phyloP scores from a whole-genome alignment of 2,888 invertebrate species.

The Gasteruption jaculator region DNA sequence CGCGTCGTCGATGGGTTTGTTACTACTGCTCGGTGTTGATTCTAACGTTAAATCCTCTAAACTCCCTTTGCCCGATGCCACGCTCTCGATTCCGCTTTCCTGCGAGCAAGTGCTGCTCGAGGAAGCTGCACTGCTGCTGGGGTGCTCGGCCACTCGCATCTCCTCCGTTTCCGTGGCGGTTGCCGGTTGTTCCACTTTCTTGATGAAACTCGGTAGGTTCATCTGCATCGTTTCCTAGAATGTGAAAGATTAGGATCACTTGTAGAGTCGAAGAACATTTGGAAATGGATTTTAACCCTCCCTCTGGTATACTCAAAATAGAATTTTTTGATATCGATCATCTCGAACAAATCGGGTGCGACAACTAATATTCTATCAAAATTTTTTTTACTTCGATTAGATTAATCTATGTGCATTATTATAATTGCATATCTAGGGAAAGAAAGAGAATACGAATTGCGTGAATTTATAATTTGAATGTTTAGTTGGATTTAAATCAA shows the following conservation, averaged over 20 bases:
- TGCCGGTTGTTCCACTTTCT: slow-evolving; percentile 34
- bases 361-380: too few species aligned
- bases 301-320: too few species aligned
- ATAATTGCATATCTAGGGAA: too few species aligned
- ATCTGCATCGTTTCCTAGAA: slow-evolving; percentile 44
- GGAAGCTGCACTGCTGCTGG: slow-evolving; percentile 15
- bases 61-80: slow-evolving; percentile 9
- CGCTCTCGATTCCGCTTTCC: slow-evolving; percentile 18
- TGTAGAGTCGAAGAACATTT: not conserved
- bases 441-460: too few species aligned
- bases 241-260: too few species aligned
- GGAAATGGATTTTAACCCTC: not conserved
- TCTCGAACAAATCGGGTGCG: too few species aligned
- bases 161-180: slow-evolving; percentile 11
- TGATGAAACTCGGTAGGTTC: slow-evolving; percentile 43
- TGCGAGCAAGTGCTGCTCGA: too few species aligned
- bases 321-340: too few species aligned
- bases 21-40: slow-evolving; percentile 26
- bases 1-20: slow-evolving; percentile 46
- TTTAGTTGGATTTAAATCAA: too few species aligned
- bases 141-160: slow-evolving; percentile 10
- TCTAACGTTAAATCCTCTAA: slow-evolving; percentile 18
- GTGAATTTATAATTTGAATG: too few species aligned
- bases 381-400: not conserved
- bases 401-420: not conserved